Evolutionary conservation across 2,113 vertebrate genomes (phyloP).

Genomic region (Echinops telfairi): DNA sequence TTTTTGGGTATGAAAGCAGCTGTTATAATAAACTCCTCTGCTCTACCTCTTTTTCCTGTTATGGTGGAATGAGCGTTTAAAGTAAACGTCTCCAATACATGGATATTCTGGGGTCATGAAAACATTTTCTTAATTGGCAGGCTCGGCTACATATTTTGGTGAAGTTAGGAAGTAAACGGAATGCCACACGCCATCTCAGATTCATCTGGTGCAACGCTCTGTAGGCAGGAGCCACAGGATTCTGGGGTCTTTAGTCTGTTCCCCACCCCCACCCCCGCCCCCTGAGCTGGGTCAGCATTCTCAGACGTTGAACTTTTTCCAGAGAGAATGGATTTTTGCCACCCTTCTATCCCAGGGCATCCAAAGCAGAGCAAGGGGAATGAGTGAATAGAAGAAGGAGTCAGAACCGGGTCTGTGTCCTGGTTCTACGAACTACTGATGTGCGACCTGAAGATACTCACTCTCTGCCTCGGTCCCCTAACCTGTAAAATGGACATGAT

Average conservation of each 20-base stretch:
- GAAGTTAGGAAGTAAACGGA: constrained; percentile 77
- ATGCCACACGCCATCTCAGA: constrained; percentile 68
- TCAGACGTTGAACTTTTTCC: constrained; percentile 6
- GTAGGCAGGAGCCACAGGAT: background rate
- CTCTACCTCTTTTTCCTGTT: constrained; percentile 79
- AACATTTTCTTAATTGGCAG: constrained; percentile 79
- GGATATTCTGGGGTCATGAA: constrained; percentile 81
- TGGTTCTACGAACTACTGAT: background rate
- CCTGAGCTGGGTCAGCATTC: background rate
- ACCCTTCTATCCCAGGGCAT: background rate
- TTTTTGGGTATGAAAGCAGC: constrained; percentile 84
- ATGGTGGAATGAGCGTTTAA: constrained; percentile 79
- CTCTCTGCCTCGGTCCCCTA: background rate
- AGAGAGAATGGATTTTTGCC: constrained; percentile 1
- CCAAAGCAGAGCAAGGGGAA: background rate
- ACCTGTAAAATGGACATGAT: background rate
- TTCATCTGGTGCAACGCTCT: background rate
- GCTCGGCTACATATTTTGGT: constrained; percentile 67
- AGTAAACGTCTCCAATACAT: constrained; percentile 78
- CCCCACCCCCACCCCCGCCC: too few species aligned
- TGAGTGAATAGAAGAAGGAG: background rate
- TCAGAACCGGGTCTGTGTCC: background rate
- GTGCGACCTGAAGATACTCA: background rate
- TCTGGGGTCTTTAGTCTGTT: background rate
- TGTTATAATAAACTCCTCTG: constrained; percentile 83